phyloP scores from a whole-genome alignment of 2,113 vertebrate genomes.

The Xiphias gladius region DNA sequence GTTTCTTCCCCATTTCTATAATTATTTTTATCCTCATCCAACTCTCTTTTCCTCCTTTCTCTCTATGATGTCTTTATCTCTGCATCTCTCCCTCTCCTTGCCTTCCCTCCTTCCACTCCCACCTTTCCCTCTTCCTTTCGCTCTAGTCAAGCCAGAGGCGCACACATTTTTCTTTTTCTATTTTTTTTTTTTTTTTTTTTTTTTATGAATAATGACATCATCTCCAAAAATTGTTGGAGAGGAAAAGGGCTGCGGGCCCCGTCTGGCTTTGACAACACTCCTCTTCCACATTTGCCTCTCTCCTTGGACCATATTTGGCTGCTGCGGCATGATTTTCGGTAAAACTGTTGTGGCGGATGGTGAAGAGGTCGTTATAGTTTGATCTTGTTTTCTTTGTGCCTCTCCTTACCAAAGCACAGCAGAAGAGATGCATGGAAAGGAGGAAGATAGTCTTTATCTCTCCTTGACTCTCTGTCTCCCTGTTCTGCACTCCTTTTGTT shows the following conservation, averaged over 20 bases:
- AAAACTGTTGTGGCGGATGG: slow-evolving; percentile 39
- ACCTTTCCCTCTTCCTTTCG: slow-evolving; percentile 24
- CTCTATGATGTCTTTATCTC: slow-evolving; percentile 9
- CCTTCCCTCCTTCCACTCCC: slow-evolving; percentile 23
- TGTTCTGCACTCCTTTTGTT: background rate
- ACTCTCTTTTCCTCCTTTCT: background rate
- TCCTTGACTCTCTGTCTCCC: slow-evolving; percentile 5
- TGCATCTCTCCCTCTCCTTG: slow-evolving; percentile 14
- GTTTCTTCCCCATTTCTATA: background rate
- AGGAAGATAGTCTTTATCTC: background rate
- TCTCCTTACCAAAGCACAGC: slow-evolving; percentile 33
- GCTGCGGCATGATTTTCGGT: slow-evolving; percentile 47
- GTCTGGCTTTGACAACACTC: slow-evolving; percentile 72
- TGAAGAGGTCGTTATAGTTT: slow-evolving; percentile 58
- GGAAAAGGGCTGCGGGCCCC: slow-evolving; percentile 70
- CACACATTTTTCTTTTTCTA: slow-evolving; percentile 71
- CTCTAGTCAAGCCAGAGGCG: slow-evolving; percentile 53
- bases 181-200: slow-evolving; percentile 54
- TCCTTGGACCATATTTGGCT: slow-evolving; percentile 54
- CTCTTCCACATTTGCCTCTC: slow-evolving; percentile 44
- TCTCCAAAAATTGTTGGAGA: slow-evolving; percentile 75
- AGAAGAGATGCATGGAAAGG: background rate
- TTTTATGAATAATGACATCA: slow-evolving; percentile 78
- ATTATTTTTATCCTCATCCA: slow-evolving; percentile 20
- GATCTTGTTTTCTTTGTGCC: slow-evolving; percentile 29